Evolutionary conservation across 92 coral and sea anemone species (phyloP).

Genomic region (Heteractis magnifica): DNA sequence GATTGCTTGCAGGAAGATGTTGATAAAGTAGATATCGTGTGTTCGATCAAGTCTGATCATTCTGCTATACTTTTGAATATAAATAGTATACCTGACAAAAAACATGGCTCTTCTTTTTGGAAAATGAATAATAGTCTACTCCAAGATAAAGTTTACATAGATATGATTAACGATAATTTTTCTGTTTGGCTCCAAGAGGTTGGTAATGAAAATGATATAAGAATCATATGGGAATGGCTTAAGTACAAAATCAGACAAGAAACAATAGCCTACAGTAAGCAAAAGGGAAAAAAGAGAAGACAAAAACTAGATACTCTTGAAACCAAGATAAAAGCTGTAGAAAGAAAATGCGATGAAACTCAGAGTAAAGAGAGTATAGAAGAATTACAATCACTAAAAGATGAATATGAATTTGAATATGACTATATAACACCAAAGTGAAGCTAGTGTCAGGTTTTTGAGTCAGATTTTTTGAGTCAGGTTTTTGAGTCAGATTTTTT

Average conservation of each 20-base stretch:
- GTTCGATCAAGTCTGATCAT: constrained; percentile 49
- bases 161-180: constrained; percentile 37
- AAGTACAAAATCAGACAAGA: constrained; percentile 38
- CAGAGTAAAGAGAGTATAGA: constrained; percentile 26
- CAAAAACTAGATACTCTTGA: constrained; percentile 20
- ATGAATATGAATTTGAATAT: constrained; percentile 37
- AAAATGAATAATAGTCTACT: constrained; percentile 47
- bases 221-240: constrained; percentile 50
- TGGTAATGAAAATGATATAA: constrained; percentile 18
- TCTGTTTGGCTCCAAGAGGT: constrained; percentile 35
- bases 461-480: too few relatives aligned
- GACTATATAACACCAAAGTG: constrained; percentile 13
- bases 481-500: too few relatives aligned
- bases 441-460: too few relatives aligned
- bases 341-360: constrained; percentile 32
- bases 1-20: constrained; percentile 25
- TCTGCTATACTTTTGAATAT: constrained; percentile 34
- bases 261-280: constrained; percentile 46
- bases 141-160: constrained; percentile 34
- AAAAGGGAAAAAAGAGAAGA: constrained; percentile 39
- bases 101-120: constrained; percentile 54
- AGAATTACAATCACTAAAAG: constrained; percentile 36
- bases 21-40: constrained; percentile 27
- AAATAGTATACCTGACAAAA: constrained; percentile 40
- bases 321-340: constrained; percentile 25